These are phyloP conservation scores for Pachyrhynchus sulphureomaculatus DNA, from an alignment of 1,140 invertebrate genomes.

Conservation along the genomic window DNA sequence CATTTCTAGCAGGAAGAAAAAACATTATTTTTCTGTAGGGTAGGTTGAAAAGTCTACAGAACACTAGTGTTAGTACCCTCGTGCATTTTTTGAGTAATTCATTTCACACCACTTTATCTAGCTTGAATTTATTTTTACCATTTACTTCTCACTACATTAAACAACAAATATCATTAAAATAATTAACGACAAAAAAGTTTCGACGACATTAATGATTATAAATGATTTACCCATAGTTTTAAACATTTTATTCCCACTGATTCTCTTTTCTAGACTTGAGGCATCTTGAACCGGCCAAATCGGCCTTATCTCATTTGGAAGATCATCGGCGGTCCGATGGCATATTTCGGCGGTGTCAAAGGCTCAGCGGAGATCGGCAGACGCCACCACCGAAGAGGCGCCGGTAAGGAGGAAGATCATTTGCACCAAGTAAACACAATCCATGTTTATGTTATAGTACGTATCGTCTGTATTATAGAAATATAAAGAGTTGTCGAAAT, in stretches of 20 bases:
- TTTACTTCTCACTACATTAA: too few relatives aligned
- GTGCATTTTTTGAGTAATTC: too few relatives aligned
- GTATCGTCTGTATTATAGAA: neutral
- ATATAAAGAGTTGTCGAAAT: neutral
- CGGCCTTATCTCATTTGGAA: slow-evolving; percentile 26
- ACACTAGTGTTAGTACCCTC: too few relatives aligned
- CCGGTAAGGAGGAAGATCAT: neutral
- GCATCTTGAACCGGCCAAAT: slow-evolving; percentile 16
- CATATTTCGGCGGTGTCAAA: slow-evolving; percentile 37
- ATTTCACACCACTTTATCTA: too few relatives aligned
- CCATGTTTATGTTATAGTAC: too few relatives aligned
- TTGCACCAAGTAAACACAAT: too few relatives aligned
- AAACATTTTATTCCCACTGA: slow-evolving; percentile 30
- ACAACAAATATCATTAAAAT: too few relatives aligned
- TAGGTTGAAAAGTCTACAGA: too few relatives aligned
- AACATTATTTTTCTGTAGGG: too few relatives aligned
- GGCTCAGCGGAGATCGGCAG: slow-evolving; percentile 23
- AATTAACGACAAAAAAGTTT: slow-evolving; percentile 4
- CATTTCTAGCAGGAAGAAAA: too few relatives aligned
- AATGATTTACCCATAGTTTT: slow-evolving; percentile 24
- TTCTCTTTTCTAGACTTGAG: neutral
- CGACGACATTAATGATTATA: slow-evolving; percentile 28
- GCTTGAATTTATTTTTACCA: too few relatives aligned
- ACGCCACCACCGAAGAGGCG: slow-evolving; percentile 31
- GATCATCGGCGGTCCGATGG: slow-evolving; percentile 32